These are phyloP conservation scores for Meiosimyza platycephala DNA, from an alignment of 2,888 invertebrate genomes.

Conservation along the genomic window DNA sequence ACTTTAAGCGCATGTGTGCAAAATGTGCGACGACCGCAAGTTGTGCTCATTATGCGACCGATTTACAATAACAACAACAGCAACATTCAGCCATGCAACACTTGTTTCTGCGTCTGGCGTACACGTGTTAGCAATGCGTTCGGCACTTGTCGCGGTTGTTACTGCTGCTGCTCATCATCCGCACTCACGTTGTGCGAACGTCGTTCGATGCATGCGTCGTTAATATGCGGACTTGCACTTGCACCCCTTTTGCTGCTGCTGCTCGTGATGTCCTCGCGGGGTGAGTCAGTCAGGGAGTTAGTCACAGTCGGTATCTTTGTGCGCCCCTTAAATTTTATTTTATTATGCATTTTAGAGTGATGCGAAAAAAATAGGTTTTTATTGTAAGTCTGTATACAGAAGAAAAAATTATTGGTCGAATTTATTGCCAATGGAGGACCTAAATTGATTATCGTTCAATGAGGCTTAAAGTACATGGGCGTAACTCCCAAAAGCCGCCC, in stretches of 20 bases:
- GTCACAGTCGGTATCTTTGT: background rate
- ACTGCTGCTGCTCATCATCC: background rate
- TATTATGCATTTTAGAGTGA: no score
- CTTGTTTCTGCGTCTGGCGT: slow-evolving; percentile 22
- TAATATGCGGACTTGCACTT: background rate
- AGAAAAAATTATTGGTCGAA: no score
- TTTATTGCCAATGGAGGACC: no score
- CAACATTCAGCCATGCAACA: background rate
- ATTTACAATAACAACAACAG: no score
- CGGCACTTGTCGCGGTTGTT: slow-evolving; percentile 26
- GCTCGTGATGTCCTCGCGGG: background rate
- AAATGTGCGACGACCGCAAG: slow-evolving; percentile 50
- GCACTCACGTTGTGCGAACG: background rate
- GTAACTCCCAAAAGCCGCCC: no score
- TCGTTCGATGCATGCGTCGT: background rate
- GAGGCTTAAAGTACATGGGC: no score
- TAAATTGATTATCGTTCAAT: no score
- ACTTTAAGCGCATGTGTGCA: slow-evolving; percentile 34
- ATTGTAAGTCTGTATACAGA: no score
- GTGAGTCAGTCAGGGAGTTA: slow-evolving; percentile 23
- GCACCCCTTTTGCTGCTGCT: background rate
- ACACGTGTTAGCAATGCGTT: slow-evolving; percentile 29
- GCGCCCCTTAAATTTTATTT: no score
- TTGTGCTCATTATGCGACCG: slow-evolving; percentile 17
- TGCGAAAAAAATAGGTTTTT: no score